Evolutionary conservation across 2,797 vertebrate species (phyloP).

Genomic region (Argya squamiceps): DNA sequence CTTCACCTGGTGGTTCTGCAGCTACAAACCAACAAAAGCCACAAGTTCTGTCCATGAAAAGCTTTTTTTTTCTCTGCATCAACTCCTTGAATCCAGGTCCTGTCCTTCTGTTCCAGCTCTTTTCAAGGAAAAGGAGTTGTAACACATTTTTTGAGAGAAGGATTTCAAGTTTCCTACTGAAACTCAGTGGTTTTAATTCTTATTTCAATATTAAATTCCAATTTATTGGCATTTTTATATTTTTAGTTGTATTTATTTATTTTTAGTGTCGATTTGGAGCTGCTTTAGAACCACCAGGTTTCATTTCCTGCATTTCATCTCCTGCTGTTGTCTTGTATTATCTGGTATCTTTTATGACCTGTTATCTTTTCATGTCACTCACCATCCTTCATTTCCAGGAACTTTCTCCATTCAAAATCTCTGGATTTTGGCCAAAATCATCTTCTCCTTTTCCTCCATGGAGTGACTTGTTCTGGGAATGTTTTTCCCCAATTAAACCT

Average conservation of each 20-base stretch:
- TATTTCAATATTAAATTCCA: background rate
- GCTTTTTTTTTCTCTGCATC: background rate
- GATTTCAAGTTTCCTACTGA: background rate
- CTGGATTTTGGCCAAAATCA: background rate
- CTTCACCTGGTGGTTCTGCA: background rate
- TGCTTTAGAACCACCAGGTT: background rate
- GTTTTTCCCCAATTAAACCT: background rate
- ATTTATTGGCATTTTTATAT: background rate
- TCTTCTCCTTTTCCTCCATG: background rate
- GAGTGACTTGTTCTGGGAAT: background rate
- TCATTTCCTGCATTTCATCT: background rate
- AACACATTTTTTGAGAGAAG: background rate
- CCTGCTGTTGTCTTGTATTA: background rate
- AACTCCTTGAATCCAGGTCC: background rate
- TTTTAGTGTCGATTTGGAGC: background rate
- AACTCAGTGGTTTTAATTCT: background rate
- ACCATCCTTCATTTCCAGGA: background rate
- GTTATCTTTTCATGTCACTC: background rate
- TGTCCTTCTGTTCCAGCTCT: background rate
- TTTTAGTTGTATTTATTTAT: background rate
- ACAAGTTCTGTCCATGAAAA: background rate
- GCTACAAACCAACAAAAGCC: background rate
- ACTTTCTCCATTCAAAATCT: background rate
- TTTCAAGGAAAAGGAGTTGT: background rate
- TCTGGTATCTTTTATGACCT: background rate